Base-by-base conservation (phyloP, 2,797 vertebrate genomes). In the Sorex maritimensis region DNA sequence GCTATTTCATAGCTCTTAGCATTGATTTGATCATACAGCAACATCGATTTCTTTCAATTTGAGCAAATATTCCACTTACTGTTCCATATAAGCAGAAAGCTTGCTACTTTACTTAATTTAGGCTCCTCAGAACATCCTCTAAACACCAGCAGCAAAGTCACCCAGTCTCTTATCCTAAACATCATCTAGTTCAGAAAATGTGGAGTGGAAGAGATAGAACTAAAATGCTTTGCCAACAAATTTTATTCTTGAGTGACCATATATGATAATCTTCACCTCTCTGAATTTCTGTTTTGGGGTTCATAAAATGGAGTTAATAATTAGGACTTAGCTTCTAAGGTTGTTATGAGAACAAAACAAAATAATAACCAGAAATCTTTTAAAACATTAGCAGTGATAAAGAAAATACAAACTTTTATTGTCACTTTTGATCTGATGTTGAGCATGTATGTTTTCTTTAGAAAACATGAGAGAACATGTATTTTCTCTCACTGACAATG, bases 1-100 rank as follows among this genome's bases (percentile, higher is more conserved):
- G 34, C 1, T 46, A 13, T 79, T 77, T 61, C 44, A 44, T 28
- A 28, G 58, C 15, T 69, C 13, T 75, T 69, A 63, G 0, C 13
- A 84, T 79, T 44, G 12, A 34, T 72, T 68, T 72, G 58, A 93
- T 38, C 88, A 92, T 95, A 88, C 14, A 61, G 44, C 44, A 86
- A 34, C 4, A 2, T 41, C 65, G 24, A 21, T 71, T 44, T 61
- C 52, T 80, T 95, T 90, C 58, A 61, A 69, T 71, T 65, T 63
- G n/a, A 90, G 88, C 12, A 67, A 61, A 74, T 79, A 63, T 11
- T 81, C 21, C 23, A 55, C 11, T 19, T 83, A 19, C 30, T 77
- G 79, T 93, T 82, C 28, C 69, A 3, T 41, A 44, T 58, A 15
- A 81, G 49, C 9, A 82, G 79, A 77, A 84, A 73, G 30, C 23